phyloP scores from a whole-genome alignment of 2,797 vertebrate species.

The Sebastes umbrosus region DNA sequence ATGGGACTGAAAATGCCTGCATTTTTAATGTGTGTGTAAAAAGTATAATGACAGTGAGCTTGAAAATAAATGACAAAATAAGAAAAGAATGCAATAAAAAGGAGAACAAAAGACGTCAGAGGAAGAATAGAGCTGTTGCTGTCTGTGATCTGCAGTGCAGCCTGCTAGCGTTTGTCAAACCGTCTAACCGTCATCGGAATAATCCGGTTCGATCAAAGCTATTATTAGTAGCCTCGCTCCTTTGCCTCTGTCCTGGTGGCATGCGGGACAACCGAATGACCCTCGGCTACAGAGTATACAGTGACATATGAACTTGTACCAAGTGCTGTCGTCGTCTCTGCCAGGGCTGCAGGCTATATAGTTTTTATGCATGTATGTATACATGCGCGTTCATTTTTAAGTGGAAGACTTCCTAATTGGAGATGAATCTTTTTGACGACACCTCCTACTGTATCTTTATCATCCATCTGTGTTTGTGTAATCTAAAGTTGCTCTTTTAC shows the following conservation, averaged over 20 bases:
- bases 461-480: neutral
- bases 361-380: neutral
- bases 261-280: slow-evolving; percentile 48
- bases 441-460: neutral
- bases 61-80: neutral
- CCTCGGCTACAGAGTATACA: slow-evolving; percentile 17
- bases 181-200: slow-evolving; percentile 21
- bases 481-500: slow-evolving; percentile 12
- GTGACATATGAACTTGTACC: slow-evolving; percentile 34
- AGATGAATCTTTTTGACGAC: neutral
- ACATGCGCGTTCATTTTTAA: neutral
- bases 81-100: neutral
- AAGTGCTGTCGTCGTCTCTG: slow-evolving; percentile 29
- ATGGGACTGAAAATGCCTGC: neutral
- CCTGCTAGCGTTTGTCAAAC: slow-evolving; percentile 25
- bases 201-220: slow-evolving; percentile 44
- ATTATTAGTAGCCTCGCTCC: slow-evolving; percentile 35
- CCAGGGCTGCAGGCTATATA: slow-evolving; percentile 35
- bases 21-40: neutral
- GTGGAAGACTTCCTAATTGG: neutral
- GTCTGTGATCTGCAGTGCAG: slow-evolving; percentile 30
- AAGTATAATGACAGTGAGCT: neutral
- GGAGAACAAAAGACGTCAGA: neutral
- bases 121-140: neutral
- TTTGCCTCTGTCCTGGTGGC: slow-evolving; percentile 44